Percentiles rank a stretch among this genome's conserved stretches.
Conservation (phyloP, 1,140 invertebrate genomes). For the Arion vulgaris region DNA sequence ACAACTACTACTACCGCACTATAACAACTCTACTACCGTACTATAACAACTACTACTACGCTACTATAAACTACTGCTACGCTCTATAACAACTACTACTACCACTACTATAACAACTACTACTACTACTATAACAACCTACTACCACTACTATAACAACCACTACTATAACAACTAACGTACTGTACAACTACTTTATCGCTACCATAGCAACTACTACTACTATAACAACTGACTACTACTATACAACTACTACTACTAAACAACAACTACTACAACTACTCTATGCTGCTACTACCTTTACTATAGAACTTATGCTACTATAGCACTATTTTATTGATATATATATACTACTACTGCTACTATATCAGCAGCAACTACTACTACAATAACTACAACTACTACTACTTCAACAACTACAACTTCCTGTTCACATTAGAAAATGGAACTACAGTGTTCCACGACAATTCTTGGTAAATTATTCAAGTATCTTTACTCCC, state of each 20-base stretch:
- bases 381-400: constrained; percentile 1
- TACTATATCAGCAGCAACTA: too few species aligned
- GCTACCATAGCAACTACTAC: constrained; percentile 4
- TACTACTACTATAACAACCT: constrained; percentile 28
- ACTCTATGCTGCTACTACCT: too few species aligned
- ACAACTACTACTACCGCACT: constrained; percentile 21
- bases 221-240: constrained; percentile 11
- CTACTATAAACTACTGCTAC: constrained; percentile 26
- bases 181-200: too few species aligned
- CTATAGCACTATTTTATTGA: too few species aligned
- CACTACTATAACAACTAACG: background rate
- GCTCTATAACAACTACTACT: constrained; percentile 5
- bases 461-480: too few species aligned
- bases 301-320: too few species aligned
- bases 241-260: constrained; percentile 7
- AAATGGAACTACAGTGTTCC: too few species aligned
- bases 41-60: constrained; percentile 24
- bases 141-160: constrained; percentile 13
- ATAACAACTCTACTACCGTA: constrained; percentile 23
- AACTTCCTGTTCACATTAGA: too few species aligned
- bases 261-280: too few species aligned
- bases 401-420: constrained; percentile 14
- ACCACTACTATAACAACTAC: constrained; percentile 11
- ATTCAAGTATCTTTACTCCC: too few species aligned
- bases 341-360: too few species aligned